phyloP scores from a whole-genome alignment of 2,888 invertebrate genomes.

The Coelinius sp. region DNA sequence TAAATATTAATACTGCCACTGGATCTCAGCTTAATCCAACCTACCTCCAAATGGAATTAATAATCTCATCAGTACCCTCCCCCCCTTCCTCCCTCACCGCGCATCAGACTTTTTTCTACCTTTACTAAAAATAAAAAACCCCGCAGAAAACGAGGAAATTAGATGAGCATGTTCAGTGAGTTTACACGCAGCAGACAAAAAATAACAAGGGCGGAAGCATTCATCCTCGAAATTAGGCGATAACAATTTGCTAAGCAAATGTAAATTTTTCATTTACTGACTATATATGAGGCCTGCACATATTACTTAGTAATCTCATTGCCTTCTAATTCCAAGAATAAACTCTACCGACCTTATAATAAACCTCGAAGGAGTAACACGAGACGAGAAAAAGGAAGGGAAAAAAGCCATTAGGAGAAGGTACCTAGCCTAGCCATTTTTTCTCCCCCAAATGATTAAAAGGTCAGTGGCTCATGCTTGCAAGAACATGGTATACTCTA shows the following conservation, averaged over 20 bases:
- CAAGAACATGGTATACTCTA: not conserved
- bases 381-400: not conserved
- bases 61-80: not conserved
- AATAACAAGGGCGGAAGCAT: not conserved
- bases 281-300: not conserved
- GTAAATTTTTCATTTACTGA: not conserved
- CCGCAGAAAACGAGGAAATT: not conserved
- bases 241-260: not conserved
- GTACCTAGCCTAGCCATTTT: not conserved
- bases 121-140: not conserved
- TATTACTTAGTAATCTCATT: not conserved
- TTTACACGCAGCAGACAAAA: not conserved
- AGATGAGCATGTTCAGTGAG: not conserved
- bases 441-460: not conserved
- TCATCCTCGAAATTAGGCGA: not conserved
- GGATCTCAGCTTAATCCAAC: not conserved
- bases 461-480: not conserved
- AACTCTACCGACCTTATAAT: slow-evolving; percentile 5
- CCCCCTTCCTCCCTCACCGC: no score
- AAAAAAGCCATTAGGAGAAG: not conserved
- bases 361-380: not conserved
- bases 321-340: not conserved
- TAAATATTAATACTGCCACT: not conserved
- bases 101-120: not conserved
- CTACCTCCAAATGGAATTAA: not conserved